Base-by-base conservation (phyloP, 2,797 vertebrate genomes). In the Rhinatrema bivittatum region DNA sequence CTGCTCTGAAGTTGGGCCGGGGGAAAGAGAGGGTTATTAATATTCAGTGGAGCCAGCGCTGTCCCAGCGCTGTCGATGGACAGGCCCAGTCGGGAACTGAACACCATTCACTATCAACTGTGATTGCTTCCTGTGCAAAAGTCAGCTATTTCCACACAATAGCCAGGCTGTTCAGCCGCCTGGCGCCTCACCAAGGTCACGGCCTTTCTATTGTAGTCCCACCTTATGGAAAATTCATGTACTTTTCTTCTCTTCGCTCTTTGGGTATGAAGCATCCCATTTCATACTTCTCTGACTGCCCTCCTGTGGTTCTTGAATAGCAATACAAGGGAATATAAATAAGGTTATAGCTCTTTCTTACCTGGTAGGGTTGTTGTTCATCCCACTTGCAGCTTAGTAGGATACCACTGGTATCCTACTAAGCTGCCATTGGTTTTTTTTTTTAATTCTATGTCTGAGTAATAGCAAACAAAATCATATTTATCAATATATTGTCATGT, bases 41-140 rank as follows among this genome's bases (percentile, higher is more conserved):
- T 40, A 39, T 36, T 45, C 14, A 17, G 15, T 47, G 44, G 36
- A 53, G 53, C 47, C 48, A 48, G 32, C 36, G 20, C 36, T 40
- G 33, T 49, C 33, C 38, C 25, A 36, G 41, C 40, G 37, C 18
- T 27, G 32, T 47, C 40, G 40, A 60, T 31, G 46, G 40, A 51
- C 32, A 49, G 33, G 39, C 33, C 34, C 33, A 24, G 28, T 42
- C 48, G 39, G 33, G 32, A 16, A 44, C 28, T 39, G 29, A 46
- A 42, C 46, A 47, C 48, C 41, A 52, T 61, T 56, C 43, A 56
- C 46, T 61, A 73, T 60, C 68, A 67, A 44, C 45, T 46, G 29
- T 55, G 61, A 80, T 70, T 70, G 69, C 63, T 84, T 89, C 85
- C 85, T 82, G 65, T 70, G 51, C 70, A 74, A 70, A 68, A 69